These are phyloP conservation scores for Drosophila longiperda DNA, from an alignment of 2,888 invertebrate genomes.

Conservation along the genomic window DNA sequence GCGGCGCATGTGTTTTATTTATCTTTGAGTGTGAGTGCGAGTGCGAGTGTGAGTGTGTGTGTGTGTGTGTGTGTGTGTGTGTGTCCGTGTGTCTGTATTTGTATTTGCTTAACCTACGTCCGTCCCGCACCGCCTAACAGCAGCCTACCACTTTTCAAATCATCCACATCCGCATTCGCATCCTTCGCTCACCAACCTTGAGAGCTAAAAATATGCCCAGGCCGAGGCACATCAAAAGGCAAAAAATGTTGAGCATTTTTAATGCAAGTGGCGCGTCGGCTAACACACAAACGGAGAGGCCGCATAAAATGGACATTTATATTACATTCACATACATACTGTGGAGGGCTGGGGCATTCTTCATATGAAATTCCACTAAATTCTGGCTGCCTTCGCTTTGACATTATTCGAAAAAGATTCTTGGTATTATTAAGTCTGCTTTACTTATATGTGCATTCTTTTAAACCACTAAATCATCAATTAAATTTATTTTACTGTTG, in stretches of 20 bases:
- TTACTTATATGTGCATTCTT: too few species aligned
- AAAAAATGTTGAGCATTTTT: conserved; percentile 66
- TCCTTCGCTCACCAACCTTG: conserved; percentile 70
- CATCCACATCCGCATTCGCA: conserved; percentile 75
- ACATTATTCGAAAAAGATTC: neutral
- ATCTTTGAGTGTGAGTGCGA: conserved; percentile 5
- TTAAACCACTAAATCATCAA: neutral
- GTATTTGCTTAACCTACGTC: conserved; percentile 39
- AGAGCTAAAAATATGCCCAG: conserved; percentile 70
- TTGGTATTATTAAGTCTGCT: neutral
- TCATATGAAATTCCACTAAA: neutral
- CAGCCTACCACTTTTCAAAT: conserved; percentile 76
- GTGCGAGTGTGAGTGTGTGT: conserved; percentile 12
- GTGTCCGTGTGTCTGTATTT: conserved; percentile 11
- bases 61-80: conserved; percentile 5
- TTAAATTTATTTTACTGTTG: neutral
- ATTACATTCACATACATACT: conserved; percentile 36
- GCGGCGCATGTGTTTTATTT: conserved; percentile 28
- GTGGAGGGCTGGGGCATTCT: conserved; percentile 20
- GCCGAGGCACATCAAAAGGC: conserved; percentile 67
- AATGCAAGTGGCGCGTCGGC: conserved; percentile 54
- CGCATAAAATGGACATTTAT: conserved; percentile 59
- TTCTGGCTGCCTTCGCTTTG: neutral
- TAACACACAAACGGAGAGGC: conserved; percentile 41
- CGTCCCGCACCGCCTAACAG: conserved; percentile 46